phyloP scores from a whole-genome alignment of 2,888 invertebrate species.

The Folsomia candida region DNA sequence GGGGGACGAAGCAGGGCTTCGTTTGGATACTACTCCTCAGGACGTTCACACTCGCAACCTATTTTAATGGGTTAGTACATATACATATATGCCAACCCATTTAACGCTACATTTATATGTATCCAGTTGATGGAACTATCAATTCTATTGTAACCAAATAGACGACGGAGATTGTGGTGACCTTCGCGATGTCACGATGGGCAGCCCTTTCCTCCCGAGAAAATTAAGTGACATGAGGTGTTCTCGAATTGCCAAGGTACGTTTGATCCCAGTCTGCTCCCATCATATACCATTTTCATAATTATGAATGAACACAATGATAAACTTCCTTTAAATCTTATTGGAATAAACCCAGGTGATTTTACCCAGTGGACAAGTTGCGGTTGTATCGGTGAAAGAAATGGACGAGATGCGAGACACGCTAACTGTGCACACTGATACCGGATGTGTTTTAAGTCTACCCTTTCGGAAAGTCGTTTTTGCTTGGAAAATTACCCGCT shows the following conservation, averaged over 20 bases:
- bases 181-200: slow-evolving; percentile 41
- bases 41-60: slow-evolving; percentile 47
- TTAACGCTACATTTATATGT: too few species aligned
- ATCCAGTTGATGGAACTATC: too few species aligned
- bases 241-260: slow-evolving; percentile 22
- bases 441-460: slow-evolving; percentile 46
- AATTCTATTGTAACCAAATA: too few species aligned
- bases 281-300: too few species aligned
- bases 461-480: slow-evolving; percentile 50
- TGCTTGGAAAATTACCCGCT: slow-evolving; percentile 46
- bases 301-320: too few species aligned
- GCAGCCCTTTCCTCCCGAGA: slow-evolving; percentile 49
- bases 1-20: slow-evolving; percentile 13
- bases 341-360: slow-evolving; percentile 49
- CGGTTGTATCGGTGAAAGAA: slow-evolving; percentile 48
- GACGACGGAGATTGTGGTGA: slow-evolving; percentile 10
- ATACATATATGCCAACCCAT: too few species aligned
- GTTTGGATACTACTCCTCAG: slow-evolving; percentile 40
- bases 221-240: slow-evolving; percentile 48
- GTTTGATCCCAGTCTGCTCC: too few species aligned
- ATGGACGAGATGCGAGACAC: slow-evolving; percentile 47
- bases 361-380: slow-evolving; percentile 49
- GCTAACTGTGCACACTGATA: slow-evolving; percentile 47
- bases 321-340: too few species aligned
- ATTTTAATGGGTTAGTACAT: slow-evolving; percentile 41